These are phyloP conservation scores for Phoxinus phoxinus DNA, from an alignment of 2,113 vertebrate genomes.

Conservation along the genomic window DNA sequence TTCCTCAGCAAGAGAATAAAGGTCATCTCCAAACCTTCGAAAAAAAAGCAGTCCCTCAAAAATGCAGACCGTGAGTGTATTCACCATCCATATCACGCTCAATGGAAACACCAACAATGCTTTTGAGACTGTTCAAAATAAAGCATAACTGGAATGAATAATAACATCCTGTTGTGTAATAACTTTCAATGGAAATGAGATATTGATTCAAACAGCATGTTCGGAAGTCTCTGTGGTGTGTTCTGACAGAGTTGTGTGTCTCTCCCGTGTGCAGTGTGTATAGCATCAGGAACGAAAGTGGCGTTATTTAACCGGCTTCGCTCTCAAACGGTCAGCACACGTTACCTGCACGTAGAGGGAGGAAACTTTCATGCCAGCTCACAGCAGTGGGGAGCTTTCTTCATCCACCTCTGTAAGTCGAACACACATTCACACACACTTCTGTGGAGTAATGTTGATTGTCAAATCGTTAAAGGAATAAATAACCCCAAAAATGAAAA, in stretches of 20 bases:
- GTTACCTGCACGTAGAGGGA: slow-evolving; percentile 98
- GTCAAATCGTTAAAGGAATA: neutral
- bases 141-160: neutral
- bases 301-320: slow-evolving; percentile 98
- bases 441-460: neutral
- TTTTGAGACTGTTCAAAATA: neutral
- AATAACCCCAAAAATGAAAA: no score
- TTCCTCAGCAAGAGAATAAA: slow-evolving; percentile 99
- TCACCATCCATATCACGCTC: neutral
- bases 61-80: slow-evolving; percentile 94
- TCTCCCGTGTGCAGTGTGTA: slow-evolving; percentile 86
- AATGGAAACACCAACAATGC: neutral
- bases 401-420: slow-evolving; percentile 96
- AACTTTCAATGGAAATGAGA: neutral
- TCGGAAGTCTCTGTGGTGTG: neutral
- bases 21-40: slow-evolving; percentile 99
- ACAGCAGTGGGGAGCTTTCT: slow-evolving; percentile 99
- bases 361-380: slow-evolving; percentile 99
- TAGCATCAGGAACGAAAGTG: slow-evolving; percentile 99
- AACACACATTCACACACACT: neutral
- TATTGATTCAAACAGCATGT: neutral
- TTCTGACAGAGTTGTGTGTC: neutral
- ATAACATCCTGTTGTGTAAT: neutral
- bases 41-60: slow-evolving; percentile 99
- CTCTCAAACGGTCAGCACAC: slow-evolving; percentile 98